A percentile compares a stretch with the other conserved stretches of the same genome.
Conservation (phyloP, 2,797 vertebrate species). For the Fistularia tabacaria region DNA sequence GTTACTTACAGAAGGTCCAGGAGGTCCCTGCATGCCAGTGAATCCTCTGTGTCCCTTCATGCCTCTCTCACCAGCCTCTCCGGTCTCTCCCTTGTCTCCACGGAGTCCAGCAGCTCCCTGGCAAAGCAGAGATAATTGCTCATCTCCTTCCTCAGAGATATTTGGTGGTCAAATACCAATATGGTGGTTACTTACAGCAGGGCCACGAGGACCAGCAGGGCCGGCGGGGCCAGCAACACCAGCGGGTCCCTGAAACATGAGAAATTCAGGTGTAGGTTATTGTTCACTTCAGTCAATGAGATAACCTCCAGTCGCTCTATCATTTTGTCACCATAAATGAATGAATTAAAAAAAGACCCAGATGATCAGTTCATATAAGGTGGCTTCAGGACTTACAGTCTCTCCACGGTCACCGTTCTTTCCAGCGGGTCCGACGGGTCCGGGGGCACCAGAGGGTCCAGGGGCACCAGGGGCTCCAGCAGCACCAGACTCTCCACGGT, state of each 20-base stretch:
- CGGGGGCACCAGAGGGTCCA: constrained; percentile 90
- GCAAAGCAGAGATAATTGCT: not conserved
- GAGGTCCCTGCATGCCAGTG: constrained; percentile 92
- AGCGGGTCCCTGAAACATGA: constrained; percentile 81
- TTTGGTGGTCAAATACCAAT: not conserved
- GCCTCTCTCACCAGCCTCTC: constrained; percentile 96
- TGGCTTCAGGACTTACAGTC: constrained; percentile 74
- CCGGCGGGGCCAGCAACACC: constrained; percentile 79
- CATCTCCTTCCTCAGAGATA: not conserved
- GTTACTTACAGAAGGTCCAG: constrained; percentile 86
- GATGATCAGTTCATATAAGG: too few species aligned
- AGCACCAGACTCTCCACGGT: constrained; percentile 88
- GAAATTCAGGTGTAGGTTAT: not conserved
- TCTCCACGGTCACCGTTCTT: constrained; percentile 96
- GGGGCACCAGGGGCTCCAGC: constrained; percentile 89
- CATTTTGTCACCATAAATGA: too few species aligned
- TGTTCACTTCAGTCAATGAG: not conserved
- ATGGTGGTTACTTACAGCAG: constrained; percentile 80
- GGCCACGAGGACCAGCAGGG: constrained; percentile 88
- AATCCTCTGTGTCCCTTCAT: constrained; percentile 99
- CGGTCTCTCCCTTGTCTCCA: constrained; percentile 97
- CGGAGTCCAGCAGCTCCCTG: constrained; percentile 88
- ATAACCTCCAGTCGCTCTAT: too few species aligned
- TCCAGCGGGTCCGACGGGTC: constrained; percentile 92
- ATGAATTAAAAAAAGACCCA: not conserved